Conservation (phyloP, 2,888 invertebrate genomes). For the Willowsia nigromaculata region DNA sequence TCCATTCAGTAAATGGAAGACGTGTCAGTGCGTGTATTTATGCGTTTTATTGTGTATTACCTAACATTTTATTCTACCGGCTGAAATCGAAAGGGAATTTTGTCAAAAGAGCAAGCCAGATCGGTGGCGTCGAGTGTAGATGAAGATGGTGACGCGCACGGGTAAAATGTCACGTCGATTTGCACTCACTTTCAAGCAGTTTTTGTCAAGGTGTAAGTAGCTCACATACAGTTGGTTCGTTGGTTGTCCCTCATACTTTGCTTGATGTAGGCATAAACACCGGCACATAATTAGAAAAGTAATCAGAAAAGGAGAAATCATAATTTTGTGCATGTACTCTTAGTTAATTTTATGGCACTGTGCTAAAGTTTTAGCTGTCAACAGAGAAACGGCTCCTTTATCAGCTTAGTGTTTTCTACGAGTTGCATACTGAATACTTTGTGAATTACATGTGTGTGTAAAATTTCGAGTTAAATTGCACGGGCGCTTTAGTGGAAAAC, state of each 20-base stretch:
- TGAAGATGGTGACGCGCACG: slow-evolving; percentile 47
- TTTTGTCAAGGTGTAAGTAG: no score
- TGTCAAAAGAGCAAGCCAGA: slow-evolving; percentile 12
- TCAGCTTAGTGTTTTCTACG: no score
- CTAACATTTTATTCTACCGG: background rate
- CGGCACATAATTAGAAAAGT: background rate
- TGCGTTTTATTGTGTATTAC: slow-evolving; percentile 35
- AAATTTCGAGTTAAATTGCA: background rate
- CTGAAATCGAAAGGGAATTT: slow-evolving; percentile 51
- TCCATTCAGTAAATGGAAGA: slow-evolving; percentile 31
- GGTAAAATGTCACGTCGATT: slow-evolving; percentile 52
- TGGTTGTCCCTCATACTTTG: no score
- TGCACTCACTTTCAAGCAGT: no score
- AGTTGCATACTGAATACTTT: no score
- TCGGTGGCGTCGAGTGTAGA: background rate
- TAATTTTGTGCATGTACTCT: background rate
- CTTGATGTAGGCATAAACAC: background rate
- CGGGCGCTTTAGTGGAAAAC: background rate
- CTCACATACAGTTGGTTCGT: no score
- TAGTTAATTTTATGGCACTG: no score
- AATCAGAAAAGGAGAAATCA: background rate
- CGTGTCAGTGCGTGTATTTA: slow-evolving; percentile 5
- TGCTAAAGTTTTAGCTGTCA: no score
- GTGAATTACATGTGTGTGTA: background rate
- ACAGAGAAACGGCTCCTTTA: no score